phyloP scores from a whole-genome alignment of 2,888 invertebrate genomes.

The Lumbricus terrestris region DNA sequence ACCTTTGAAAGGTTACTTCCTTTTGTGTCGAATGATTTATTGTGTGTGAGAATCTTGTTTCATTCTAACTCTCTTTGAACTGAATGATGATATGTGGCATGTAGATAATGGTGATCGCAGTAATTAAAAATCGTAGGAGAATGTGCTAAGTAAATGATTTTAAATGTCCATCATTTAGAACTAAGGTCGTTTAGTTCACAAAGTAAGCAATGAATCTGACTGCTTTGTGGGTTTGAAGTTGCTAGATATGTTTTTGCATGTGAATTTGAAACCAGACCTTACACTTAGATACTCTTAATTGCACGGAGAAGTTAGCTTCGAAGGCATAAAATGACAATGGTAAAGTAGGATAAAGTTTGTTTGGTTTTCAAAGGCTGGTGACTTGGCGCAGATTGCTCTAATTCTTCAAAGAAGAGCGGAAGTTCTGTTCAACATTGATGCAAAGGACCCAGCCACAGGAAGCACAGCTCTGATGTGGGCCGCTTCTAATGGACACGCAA shows the following conservation, averaged over 20 bases:
- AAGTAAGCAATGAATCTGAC: too few relatives aligned
- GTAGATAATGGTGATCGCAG: background rate
- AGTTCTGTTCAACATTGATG: conserved; percentile 51
- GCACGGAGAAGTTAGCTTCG: background rate
- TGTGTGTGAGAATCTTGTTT: background rate
- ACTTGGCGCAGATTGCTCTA: conserved; percentile 49
- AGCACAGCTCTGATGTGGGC: conserved; percentile 58
- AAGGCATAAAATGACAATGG: background rate
- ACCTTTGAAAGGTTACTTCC: background rate
- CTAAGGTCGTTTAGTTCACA: too few relatives aligned
- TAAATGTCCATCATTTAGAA: background rate
- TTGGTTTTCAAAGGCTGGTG: conserved; percentile 48
- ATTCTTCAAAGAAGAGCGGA: conserved; percentile 48
- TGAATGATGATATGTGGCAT: background rate
- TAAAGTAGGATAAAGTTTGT: background rate
- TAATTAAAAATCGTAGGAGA: background rate
- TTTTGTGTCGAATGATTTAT: background rate
- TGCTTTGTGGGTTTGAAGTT: background rate
- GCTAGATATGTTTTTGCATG: background rate
- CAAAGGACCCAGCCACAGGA: conserved; percentile 55
- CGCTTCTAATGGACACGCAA: conserved; percentile 54
- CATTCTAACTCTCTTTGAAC: background rate
- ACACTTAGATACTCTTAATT: background rate
- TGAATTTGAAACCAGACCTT: background rate
- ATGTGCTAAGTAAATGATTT: background rate